phyloP scores from a whole-genome alignment of 2,113 vertebrate species.

The Ammodytes marinus region DNA sequence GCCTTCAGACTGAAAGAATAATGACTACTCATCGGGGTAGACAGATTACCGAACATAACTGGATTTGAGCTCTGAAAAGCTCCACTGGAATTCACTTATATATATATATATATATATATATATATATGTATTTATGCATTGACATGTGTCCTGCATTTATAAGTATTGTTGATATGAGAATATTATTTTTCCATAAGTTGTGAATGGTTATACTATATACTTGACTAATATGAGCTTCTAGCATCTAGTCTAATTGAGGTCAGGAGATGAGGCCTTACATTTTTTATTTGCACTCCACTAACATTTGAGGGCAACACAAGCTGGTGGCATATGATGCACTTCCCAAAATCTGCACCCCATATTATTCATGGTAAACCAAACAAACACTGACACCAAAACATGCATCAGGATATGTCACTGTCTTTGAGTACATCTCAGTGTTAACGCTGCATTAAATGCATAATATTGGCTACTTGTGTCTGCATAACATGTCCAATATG shows the following conservation, averaged over 20 bases:
- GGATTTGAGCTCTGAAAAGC: constrained; percentile 70
- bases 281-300: constrained; percentile 72
- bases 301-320: constrained; percentile 41
- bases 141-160: constrained; percentile 69
- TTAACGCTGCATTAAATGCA: background rate
- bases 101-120: constrained; percentile 71
- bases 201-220: constrained; percentile 61
- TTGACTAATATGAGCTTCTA: constrained; percentile 56
- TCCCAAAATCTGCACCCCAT: background rate
- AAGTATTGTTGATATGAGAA: constrained; percentile 77
- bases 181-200: constrained; percentile 71
- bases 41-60: constrained; percentile 61
- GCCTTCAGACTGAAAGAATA: constrained; percentile 69
- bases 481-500: background rate
- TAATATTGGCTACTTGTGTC: background rate
- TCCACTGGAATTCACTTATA: constrained; percentile 81
- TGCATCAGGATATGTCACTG: background rate
- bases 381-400: background rate
- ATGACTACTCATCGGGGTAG: background rate
- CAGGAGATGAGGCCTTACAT: constrained; percentile 46
- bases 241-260: constrained; percentile 35
- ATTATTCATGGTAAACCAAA: background rate
- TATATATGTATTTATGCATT: constrained; percentile 79
- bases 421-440: background rate
- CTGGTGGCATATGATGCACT: background rate